Conservation (phyloP, 1,140 invertebrate species). For the Neodiprion fabricii region DNA sequence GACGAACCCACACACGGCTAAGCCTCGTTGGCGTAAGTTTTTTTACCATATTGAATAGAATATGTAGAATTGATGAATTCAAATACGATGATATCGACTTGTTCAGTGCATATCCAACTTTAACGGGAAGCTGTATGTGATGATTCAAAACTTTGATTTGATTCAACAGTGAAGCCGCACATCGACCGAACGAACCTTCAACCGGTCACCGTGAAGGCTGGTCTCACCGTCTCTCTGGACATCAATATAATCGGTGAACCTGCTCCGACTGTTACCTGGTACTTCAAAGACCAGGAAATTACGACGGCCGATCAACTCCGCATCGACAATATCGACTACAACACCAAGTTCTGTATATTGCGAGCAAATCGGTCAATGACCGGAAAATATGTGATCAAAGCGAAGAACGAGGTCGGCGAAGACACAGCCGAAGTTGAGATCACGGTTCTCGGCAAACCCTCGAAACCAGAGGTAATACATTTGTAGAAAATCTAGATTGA, state of each 20-base stretch:
- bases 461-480: slow-evolving; percentile 51
- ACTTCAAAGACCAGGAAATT: slow-evolving; percentile 78
- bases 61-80: not conserved
- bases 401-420: slow-evolving; percentile 93
- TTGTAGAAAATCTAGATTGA: not conserved
- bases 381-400: slow-evolving; percentile 91
- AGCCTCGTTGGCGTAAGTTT: slow-evolving; percentile 86
- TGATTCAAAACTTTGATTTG: too few relatives aligned
- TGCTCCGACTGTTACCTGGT: slow-evolving; percentile 91
- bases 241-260: slow-evolving; percentile 95
- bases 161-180: slow-evolving; percentile 80
- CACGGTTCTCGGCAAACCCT: slow-evolving; percentile 76
- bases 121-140: too few relatives aligned
- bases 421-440: slow-evolving; percentile 92
- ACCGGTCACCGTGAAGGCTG: slow-evolving; percentile 85
- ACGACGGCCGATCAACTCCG: slow-evolving; percentile 72
- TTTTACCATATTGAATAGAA: slow-evolving; percentile 8
- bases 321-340: slow-evolving; percentile 88
- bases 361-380: slow-evolving; percentile 82
- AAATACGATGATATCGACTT: too few relatives aligned
- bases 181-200: slow-evolving; percentile 93
- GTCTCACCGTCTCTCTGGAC: slow-evolving; percentile 88
- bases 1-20: slow-evolving; percentile 94
- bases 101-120: too few relatives aligned
- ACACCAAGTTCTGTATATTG: slow-evolving; percentile 88